Evolutionary conservation across 2,797 vertebrate genomes (phyloP).

Genomic region (Sebastolobus alascanus): DNA sequence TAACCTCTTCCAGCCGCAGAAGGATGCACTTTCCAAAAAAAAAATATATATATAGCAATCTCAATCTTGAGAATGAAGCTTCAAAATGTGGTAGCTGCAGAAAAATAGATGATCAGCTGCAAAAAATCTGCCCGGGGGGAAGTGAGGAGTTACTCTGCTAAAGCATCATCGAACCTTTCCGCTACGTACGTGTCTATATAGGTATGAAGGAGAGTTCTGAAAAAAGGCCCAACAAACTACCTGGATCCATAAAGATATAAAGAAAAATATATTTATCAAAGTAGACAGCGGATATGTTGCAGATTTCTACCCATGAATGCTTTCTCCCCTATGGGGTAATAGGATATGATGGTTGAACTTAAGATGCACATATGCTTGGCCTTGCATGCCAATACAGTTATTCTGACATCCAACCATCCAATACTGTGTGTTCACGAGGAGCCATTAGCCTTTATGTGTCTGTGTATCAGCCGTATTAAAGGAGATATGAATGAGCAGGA

Average conservation of each 20-base stretch:
- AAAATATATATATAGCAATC: too few relatives aligned
- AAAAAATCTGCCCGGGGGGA: background rate
- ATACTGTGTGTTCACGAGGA: background rate
- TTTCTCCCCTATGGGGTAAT: background rate
- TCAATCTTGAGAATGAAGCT: background rate
- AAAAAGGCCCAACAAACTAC: background rate
- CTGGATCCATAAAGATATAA: background rate
- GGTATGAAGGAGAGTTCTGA: background rate
- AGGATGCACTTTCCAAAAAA: background rate
- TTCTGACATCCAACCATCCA: background rate
- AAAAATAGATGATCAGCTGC: background rate
- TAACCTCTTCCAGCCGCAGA: background rate
- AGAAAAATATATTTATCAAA: background rate
- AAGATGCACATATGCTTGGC: background rate
- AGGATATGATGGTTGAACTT: constrained; percentile 27
- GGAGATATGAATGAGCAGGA: background rate
- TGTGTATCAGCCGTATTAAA: background rate
- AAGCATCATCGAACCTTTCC: background rate
- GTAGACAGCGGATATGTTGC: background rate
- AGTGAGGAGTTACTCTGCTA: background rate
- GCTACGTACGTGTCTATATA: background rate
- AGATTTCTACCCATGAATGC: background rate
- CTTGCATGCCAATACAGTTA: background rate
- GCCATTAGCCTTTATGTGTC: background rate
- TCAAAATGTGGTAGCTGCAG: background rate